These are phyloP conservation scores for Eleutherodactylus coqui DNA, from an alignment of 2,797 vertebrate species.

Conservation along the genomic window DNA sequence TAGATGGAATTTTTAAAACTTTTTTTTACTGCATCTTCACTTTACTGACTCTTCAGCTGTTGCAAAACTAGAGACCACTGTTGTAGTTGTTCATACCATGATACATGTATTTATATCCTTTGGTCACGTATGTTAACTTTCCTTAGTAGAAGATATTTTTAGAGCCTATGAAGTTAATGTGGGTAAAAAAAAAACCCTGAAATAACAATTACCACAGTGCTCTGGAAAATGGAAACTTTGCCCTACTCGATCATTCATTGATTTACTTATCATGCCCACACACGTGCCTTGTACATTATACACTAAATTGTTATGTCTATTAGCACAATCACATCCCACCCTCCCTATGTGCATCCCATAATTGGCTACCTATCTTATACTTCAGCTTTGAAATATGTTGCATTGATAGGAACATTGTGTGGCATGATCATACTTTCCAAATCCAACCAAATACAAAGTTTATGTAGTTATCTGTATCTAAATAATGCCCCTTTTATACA, in stretches of 20 bases:
- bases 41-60: too few relatives aligned
- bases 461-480: too few relatives aligned
- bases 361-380: constrained; percentile 37
- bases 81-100: neutral
- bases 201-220: constrained; percentile 54
- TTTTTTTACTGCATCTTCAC: too few relatives aligned
- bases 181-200: constrained; percentile 42
- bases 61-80: too few relatives aligned
- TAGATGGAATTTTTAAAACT: too few relatives aligned
- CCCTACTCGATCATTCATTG: constrained; percentile 48
- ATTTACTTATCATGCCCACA: constrained; percentile 53
- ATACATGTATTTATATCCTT: too few relatives aligned
- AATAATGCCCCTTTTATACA: too few relatives aligned
- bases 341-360: constrained; percentile 23
- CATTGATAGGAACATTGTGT: constrained; percentile 19
- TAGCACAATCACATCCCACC: constrained; percentile 45
- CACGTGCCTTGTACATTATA: constrained; percentile 43
- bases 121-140: constrained; percentile 30
- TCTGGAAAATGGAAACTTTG: neutral
- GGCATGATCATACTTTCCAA: too few relatives aligned
- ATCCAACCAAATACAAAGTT: too few relatives aligned
- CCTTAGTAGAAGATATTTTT: constrained; percentile 46
- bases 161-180: constrained; percentile 38
- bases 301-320: constrained; percentile 40
- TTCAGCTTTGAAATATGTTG: constrained; percentile 5